Evolutionary conservation across 2,888 invertebrate genomes (phyloP).

Genomic region (Archaeoteleia sp.): DNA sequence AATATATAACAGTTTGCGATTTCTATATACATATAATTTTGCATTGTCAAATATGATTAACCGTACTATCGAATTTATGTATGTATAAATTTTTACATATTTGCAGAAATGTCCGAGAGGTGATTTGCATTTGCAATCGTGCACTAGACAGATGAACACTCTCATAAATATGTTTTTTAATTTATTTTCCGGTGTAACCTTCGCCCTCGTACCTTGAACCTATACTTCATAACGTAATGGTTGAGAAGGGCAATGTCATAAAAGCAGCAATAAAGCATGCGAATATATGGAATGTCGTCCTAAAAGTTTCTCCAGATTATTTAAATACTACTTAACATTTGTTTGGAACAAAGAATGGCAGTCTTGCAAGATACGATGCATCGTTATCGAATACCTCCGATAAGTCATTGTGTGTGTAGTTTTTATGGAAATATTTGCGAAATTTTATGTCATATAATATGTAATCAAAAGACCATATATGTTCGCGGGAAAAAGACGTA

Average conservation of each 20-base stretch:
- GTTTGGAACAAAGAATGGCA: too few species aligned
- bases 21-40: too few species aligned
- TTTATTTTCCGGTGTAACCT: constrained; percentile 17
- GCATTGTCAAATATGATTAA: neutral
- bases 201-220: constrained; percentile 40
- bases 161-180: constrained; percentile 6
- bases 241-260: constrained; percentile 40
- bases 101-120: neutral
- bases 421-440: too few species aligned
- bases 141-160: neutral
- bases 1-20: too few species aligned
- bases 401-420: too few species aligned
- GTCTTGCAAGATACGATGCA: too few species aligned
- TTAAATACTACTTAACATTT: constrained; percentile 24
- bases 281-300: constrained; percentile 41
- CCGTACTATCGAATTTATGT: too few species aligned
- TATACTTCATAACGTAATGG: constrained; percentile 43
- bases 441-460: too few species aligned
- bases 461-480: too few species aligned
- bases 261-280: constrained; percentile 47
- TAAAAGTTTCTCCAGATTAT: constrained; percentile 35
- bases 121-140: neutral
- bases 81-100: neutral
- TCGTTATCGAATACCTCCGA: too few species aligned
- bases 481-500: too few species aligned